Base-by-base conservation (phyloP, 2,113 vertebrate species). In the Plectropomus leopardus region DNA sequence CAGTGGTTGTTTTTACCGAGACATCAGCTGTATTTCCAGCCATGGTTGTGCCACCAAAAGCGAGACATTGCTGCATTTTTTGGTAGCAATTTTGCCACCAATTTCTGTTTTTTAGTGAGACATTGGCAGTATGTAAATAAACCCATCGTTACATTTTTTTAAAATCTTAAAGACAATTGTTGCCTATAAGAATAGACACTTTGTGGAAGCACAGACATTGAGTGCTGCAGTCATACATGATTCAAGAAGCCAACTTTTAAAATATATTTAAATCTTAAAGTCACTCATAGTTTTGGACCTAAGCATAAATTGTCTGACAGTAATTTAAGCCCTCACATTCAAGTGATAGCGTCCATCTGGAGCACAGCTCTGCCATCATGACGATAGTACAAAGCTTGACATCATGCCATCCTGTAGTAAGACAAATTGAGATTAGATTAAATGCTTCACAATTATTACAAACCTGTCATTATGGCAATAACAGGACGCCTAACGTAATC, bases 381-480 rank as follows among this genome's bases (percentile, higher is more conserved):
- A 32, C 34, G 34, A 7, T 2, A 19, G 32, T 21, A 30, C 21
- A 10, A 9, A 21, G n/a, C 17, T 28, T 7, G 7, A 60, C 6
- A 1, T 60, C 44, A 58, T 10, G 58, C 8, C 6, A n/a, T 76
- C 48, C 48, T 21, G 4, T 45, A 59, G 64, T 54, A 3, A 60
- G 40, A 71, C 42, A 3, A 45, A 63, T 58, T 28, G 67, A 76
- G 72, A 77, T 15, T 57, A 65, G 57, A 80, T 80, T 11, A 74
- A 57, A 74, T 74, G 69, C 23, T 64, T 80, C 45, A 60, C 45
- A 51, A 57, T 50, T 44, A 64, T 60, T 53, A 23, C 47, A 72
- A 61, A 23, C 23, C 23, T 4, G 65, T 24, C 0, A 0, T 57
- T 44, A 45, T 10, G 23, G 57, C 57, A 58, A 61, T 34, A 67